Percentiles rank a stretch among this genome's conserved stretches.
phyloP scores from a whole-genome alignment of 2,113 vertebrate genomes.

The Poicephalus meyeri region DNA sequence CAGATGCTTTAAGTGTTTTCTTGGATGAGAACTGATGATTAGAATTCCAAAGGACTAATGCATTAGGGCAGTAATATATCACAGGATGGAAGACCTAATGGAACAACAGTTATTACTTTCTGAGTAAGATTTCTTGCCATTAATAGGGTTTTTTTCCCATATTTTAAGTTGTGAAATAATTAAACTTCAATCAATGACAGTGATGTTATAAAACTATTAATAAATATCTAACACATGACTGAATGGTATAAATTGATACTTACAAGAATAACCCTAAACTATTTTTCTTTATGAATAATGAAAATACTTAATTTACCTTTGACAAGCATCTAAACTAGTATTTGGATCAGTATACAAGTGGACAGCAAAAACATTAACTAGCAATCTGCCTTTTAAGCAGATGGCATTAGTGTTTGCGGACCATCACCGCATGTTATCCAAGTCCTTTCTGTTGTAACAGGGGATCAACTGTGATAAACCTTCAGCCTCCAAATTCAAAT shows the following conservation, averaged over 20 bases:
- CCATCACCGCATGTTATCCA: neutral
- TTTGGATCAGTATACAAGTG: neutral
- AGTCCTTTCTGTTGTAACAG: neutral
- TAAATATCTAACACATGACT: neutral
- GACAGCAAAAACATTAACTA: neutral
- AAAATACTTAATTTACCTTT: neutral
- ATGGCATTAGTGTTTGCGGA: neutral
- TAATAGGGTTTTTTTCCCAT: neutral
- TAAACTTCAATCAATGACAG: neutral
- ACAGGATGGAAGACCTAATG: neutral
- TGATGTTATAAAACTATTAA: neutral
- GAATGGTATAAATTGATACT: neutral
- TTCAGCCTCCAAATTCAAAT: neutral
- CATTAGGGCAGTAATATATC: neutral
- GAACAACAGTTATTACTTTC: neutral
- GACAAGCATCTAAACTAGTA: neutral
- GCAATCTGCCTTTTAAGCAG: neutral
- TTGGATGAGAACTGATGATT: neutral
- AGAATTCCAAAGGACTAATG: neutral
- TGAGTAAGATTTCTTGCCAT: neutral
- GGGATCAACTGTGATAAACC: neutral
- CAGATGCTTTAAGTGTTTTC: neutral
- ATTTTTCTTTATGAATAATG: neutral
- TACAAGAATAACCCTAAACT: neutral
- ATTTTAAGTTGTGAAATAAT: neutral